phyloP scores from a whole-genome alignment of 2,113 vertebrate species.

The Protobothrops mucrosquamatus region DNA sequence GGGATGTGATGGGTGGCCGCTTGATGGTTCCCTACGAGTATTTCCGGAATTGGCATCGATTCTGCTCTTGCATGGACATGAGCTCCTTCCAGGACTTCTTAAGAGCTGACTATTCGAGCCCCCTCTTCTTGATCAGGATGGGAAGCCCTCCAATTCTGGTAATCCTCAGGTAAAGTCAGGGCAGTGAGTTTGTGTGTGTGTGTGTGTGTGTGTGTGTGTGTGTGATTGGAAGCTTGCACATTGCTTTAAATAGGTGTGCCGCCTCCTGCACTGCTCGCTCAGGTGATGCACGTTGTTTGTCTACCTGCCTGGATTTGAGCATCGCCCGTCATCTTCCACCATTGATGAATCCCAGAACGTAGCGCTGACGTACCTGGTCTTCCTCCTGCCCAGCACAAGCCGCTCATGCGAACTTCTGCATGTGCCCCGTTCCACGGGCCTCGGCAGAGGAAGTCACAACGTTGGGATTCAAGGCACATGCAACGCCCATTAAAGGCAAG shows the following conservation, averaged over 20 bases:
- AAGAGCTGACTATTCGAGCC: not conserved
- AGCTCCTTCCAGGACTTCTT: not conserved
- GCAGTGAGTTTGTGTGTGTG: not conserved
- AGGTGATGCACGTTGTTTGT: fast-evolving
- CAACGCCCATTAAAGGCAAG: not conserved
- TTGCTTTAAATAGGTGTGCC: fast-evolving
- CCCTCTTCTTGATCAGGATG: not conserved
- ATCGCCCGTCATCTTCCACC: fast-evolving
- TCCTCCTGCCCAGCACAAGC: fast-evolving
- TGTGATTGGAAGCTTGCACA: not conserved
- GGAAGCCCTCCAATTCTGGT: not conserved
- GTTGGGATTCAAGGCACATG: not conserved
- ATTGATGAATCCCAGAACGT: not conserved
- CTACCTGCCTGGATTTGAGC: fast-evolving
- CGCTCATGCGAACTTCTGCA: no score
- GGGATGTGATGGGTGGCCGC: fast-evolving
- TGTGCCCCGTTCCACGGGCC: not conserved
- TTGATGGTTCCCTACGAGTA: not conserved
- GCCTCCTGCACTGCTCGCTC: fast-evolving
- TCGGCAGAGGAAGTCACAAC: not conserved
- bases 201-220: no score
- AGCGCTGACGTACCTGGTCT: fast-evolving
- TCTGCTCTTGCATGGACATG: not conserved
- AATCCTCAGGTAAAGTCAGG: not conserved
- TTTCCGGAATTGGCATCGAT: not conserved